These are phyloP conservation scores for Mesorhabditis spiculigera DNA, from an alignment of 2,888 invertebrate genomes.

Conservation along the genomic window DNA sequence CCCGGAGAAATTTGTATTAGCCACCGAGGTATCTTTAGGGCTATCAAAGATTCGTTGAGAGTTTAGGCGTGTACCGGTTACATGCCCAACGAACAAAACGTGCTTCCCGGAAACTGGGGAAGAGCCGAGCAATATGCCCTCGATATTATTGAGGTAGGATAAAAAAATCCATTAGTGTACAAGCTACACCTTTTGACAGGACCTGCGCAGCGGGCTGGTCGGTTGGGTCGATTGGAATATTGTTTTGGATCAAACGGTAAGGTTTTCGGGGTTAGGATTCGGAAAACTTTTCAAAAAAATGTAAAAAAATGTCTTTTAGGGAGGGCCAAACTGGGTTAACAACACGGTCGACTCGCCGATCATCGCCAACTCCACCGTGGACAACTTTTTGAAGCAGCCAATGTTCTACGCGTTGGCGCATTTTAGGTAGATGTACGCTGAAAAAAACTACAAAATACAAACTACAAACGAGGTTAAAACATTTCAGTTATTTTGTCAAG, in stretches of 20 bases:
- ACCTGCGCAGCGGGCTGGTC: conserved; percentile 72
- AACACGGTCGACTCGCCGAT: conserved; percentile 79
- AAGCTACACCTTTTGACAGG: conserved; percentile 61
- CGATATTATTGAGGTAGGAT: conserved; percentile 55
- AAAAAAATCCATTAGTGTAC: background rate
- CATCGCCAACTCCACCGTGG: conserved; percentile 66
- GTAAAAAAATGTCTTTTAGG: background rate
- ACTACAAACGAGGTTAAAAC: background rate
- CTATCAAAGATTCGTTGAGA: background rate
- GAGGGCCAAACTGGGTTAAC: conserved; percentile 65
- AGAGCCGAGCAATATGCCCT: conserved; percentile 69
- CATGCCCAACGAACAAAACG: conserved; percentile 49
- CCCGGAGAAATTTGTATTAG: conserved; percentile 72
- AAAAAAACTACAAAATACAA: too few species aligned
- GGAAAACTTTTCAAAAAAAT: background rate
- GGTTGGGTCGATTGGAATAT: conserved; percentile 89
- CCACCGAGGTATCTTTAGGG: conserved; percentile 74
- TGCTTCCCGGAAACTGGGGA: conserved; percentile 73
- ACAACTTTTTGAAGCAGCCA: conserved; percentile 82
- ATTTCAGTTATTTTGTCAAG: background rate
- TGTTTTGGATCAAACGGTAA: conserved; percentile 66
- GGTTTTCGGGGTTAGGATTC: background rate
- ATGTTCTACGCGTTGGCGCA: conserved; percentile 80
- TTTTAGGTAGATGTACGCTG: conserved; percentile 59
- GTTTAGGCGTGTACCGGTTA: conserved; percentile 11